Evolutionary conservation across 2,113 vertebrate species (phyloP), one percentile per base, ranked within the genome.

Genomic region (Phalacrocorax pelagicus): DNA sequence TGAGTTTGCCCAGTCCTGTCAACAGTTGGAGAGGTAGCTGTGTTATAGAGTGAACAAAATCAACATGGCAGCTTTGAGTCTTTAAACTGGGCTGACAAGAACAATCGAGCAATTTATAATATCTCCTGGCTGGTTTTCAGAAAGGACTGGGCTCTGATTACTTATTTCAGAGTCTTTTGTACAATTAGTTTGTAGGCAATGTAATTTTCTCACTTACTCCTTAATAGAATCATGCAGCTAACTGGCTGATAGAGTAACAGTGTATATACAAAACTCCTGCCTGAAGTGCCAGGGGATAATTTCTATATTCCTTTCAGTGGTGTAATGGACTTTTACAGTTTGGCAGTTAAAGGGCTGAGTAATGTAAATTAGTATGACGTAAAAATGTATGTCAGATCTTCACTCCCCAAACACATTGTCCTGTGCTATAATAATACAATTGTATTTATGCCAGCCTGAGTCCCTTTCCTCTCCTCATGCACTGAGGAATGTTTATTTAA

Each of bases 111-210:
- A 51, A 93, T 96, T 96, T 95, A 52, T 95, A 97, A 93, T 86
- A 95, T 88, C 92, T 97, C 86, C 96, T 97, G 97, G 97, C 74
- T 62, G 81, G 58, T 83, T 96, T 97, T 97, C 96, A 97, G 83
- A 96, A 95, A 96, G 89, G 87, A 95, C 88, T 80, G 79, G 96
- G 81, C 91, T 79, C 94, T 85, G 90, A 89, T 94, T 94, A 97
- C 97, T 97, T 97, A 97, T 94, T 98, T 97, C 94, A 93, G 96
- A 97, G 74, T 91, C 91, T 97, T 97, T 80, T 94, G 92, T 94
- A 96, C 97, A 96, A 98, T 98, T 97, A 98, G 97, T 98, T 98
- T 96, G 95, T 93, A 94, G 97, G 97, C 97, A 94, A 97, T 96
- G 96, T 97, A 83, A 98, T 98, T 98, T 98, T 97, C 97, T 98